Evolutionary conservation across 2,888 invertebrate species (phyloP).

Genomic region (Euproctis similis): DNA sequence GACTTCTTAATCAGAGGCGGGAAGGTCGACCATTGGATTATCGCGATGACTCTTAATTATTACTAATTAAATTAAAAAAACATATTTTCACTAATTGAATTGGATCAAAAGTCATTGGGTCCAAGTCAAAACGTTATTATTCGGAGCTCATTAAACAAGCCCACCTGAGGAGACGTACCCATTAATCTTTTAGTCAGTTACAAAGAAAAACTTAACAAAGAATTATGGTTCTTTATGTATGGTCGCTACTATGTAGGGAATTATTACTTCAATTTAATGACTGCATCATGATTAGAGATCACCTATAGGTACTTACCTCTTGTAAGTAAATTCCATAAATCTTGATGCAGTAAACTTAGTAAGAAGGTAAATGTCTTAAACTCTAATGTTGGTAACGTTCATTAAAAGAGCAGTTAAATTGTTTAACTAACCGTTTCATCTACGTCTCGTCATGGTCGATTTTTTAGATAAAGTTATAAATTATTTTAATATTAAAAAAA

Average conservation of each 20-base stretch:
- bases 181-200: slow-evolving; percentile 64
- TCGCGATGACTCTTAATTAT: too few relatives aligned
- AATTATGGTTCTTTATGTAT: slow-evolving; percentile 64
- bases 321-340: slow-evolving; percentile 65
- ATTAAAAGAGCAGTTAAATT: slow-evolving; percentile 39
- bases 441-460: slow-evolving; percentile 13
- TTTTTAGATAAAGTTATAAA: slow-evolving; percentile 18
- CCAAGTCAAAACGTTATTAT: slow-evolving; percentile 32
- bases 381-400: slow-evolving; percentile 36
- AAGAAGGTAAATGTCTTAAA: slow-evolving; percentile 44
- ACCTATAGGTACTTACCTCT: slow-evolving; percentile 24
- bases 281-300: slow-evolving; percentile 64
- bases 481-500: too few relatives aligned
- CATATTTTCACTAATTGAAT: too few relatives aligned
- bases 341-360: slow-evolving; percentile 35
- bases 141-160: slow-evolving; percentile 58
- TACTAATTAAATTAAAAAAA: too few relatives aligned
- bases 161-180: slow-evolving; percentile 67
- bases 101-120: too few relatives aligned
- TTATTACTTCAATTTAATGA: slow-evolving; percentile 70
- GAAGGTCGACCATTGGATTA: too few relatives aligned
- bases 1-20: too few relatives aligned
- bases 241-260: slow-evolving; percentile 65
- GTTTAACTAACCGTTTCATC: slow-evolving; percentile 28
- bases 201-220: slow-evolving; percentile 61